Evolutionary conservation across 1,140 invertebrate species (phyloP).

Genomic region (Caerostris darwini): DNA sequence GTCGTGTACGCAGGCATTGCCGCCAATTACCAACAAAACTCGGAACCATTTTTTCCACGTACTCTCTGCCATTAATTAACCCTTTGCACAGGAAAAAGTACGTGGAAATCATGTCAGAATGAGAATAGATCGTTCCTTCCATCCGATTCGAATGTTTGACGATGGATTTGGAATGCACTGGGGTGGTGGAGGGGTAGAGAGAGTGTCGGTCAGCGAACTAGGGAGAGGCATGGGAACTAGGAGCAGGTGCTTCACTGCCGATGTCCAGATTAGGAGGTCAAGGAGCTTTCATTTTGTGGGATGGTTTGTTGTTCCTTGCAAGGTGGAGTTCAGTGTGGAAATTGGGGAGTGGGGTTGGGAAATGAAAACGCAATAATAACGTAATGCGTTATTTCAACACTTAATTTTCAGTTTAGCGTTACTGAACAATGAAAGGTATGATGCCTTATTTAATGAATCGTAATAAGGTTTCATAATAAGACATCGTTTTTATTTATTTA

Average conservation of each 20-base stretch:
- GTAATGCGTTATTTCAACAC: too few species aligned
- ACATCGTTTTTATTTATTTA: too few species aligned
- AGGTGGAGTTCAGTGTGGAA: neutral
- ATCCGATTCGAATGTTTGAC: neutral
- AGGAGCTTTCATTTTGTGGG: neutral
- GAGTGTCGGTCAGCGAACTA: conserved; percentile 32
- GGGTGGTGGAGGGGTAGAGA: neutral
- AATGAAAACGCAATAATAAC: too few species aligned
- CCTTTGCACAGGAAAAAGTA: conserved; percentile 3
- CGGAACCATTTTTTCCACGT: neutral
- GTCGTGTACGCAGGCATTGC: neutral
- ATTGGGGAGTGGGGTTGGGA: too few species aligned
- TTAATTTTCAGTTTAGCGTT: too few species aligned
- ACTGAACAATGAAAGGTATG: too few species aligned
- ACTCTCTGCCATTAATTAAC: conserved; percentile 3
- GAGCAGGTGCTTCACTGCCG: neutral
- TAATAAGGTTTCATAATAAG: too few species aligned
- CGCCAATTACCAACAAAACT: neutral
- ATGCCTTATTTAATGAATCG: too few species aligned
- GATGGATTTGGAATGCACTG: neutral
- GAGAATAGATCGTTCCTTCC: neutral
- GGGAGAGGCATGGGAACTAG: neutral
- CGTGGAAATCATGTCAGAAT: conserved; percentile 38
- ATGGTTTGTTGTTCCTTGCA: neutral
- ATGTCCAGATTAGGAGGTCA: conserved; percentile 19